Percentiles rank a stretch among this genome's conserved stretches.
Evolutionary conservation across 2,888 invertebrate species (phyloP).

Genomic region (Tenthredo scrophulariae): DNA sequence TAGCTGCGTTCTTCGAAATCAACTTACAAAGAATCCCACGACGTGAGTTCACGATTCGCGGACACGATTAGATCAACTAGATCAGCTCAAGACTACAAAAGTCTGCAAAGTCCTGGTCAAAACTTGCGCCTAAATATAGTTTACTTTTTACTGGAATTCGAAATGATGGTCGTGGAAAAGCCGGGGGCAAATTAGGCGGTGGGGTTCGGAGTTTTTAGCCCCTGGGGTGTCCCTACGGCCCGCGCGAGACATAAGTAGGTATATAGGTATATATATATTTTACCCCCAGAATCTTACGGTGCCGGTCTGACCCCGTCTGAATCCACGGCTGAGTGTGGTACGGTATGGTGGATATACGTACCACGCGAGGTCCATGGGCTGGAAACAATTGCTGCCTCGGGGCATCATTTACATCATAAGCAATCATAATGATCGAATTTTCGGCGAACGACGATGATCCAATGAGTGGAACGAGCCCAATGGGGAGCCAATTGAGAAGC

Average conservation of each 20-base stretch:
- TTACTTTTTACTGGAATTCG: conserved; percentile 72
- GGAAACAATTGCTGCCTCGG: conserved; percentile 79
- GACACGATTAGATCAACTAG: not conserved
- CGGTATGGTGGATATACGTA: conserved; percentile 46
- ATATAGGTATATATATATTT: conserved; percentile 21
- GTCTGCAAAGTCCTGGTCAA: not conserved
- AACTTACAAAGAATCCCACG: not conserved
- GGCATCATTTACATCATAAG: conserved; percentile 83
- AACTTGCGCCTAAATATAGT: conserved; percentile 69
- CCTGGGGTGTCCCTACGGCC: conserved; percentile 50
- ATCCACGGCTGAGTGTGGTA: conserved; percentile 42
- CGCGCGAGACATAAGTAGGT: conserved; percentile 42
- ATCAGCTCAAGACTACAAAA: not conserved
- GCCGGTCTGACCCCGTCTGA: conserved; percentile 49
- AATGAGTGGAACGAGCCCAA: conserved; percentile 75
- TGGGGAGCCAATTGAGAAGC: conserved; percentile 76
- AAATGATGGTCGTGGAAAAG: conserved; percentile 77
- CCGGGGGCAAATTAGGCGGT: conserved; percentile 71
- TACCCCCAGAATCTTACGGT: conserved; percentile 48
- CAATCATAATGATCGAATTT: conserved; percentile 78
- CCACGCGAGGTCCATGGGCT: conserved; percentile 65
- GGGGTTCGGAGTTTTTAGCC: conserved; percentile 33
- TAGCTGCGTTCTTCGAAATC: not conserved
- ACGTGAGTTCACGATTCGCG: not conserved
- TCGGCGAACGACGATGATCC: conserved; percentile 77